Percentiles rank a stretch among this genome's conserved stretches.
Conservation (phyloP, 2,113 vertebrate species). For the Emydura subglobosa region DNA sequence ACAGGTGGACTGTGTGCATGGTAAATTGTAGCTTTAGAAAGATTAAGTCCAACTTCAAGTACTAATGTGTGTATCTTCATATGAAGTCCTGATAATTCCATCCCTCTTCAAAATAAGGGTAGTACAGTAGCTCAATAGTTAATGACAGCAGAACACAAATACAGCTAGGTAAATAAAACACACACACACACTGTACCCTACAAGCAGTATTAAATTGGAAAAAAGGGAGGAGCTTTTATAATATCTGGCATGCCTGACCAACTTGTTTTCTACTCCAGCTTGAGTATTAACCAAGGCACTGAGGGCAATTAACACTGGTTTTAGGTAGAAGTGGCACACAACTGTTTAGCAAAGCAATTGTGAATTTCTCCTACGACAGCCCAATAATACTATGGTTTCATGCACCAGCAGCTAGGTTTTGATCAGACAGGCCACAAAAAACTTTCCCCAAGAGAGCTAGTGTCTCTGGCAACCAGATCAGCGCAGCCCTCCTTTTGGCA, state of each 20-base stretch:
- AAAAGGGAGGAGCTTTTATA: not conserved
- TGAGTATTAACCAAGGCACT: not conserved
- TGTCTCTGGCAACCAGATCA: not conserved
- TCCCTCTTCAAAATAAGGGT: not conserved
- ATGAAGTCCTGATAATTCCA: not conserved
- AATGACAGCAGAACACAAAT: not conserved
- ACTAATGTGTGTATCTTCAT: not conserved
- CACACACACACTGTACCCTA: not conserved
- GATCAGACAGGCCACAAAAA: not conserved
- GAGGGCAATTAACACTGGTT: not conserved
- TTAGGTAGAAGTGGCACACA: not conserved
- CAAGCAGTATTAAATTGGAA: not conserved
- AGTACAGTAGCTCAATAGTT: not conserved
- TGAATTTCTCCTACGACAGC: not conserved
- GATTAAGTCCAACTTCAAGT: not conserved
- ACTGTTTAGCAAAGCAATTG: not conserved
- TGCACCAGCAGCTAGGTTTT: not conserved
- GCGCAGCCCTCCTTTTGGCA: not conserved
- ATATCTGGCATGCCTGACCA: not conserved
- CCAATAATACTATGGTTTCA: not conserved
- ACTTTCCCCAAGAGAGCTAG: not conserved
- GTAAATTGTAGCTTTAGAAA: not conserved
- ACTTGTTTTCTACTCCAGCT: not conserved
- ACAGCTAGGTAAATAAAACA: not conserved
- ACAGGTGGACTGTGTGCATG: not conserved